A percentile compares a stretch with the other conserved stretches of the same genome.
These are phyloP conservation scores for Chloroceryle inda DNA, from an alignment of 2,797 vertebrate species.

Conservation along the genomic window DNA sequence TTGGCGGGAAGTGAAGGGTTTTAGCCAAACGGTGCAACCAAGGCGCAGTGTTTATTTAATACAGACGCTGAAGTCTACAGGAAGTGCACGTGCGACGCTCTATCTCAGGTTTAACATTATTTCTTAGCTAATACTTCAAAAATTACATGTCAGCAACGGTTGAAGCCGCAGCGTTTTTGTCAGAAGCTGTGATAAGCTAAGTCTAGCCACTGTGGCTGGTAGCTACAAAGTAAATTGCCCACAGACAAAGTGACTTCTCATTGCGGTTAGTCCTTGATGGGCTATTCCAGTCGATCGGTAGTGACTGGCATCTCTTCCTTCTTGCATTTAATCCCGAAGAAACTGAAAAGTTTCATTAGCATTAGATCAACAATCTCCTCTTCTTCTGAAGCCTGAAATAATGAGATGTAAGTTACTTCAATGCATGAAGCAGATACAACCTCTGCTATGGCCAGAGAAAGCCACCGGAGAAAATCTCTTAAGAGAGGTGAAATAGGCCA, in stretches of 20 bases:
- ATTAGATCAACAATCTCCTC: slow-evolving; percentile 93
- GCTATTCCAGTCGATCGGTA: background rate
- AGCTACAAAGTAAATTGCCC: background rate
- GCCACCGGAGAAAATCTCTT: background rate
- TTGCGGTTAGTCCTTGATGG: background rate
- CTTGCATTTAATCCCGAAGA: slow-evolving; percentile 89
- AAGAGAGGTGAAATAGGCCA: background rate
- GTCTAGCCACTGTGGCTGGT: background rate
- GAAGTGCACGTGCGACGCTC: background rate
- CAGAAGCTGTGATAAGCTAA: background rate
- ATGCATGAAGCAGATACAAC: no score
- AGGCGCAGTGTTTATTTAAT: background rate
- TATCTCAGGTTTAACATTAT: background rate
- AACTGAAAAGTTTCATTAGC: slow-evolving; percentile 90
- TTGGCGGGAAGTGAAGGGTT: fast-evolving
- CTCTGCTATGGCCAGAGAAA: background rate
- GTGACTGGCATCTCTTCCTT: slow-evolving; percentile 61
- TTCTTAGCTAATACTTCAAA: background rate
- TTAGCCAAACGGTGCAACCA: fast-evolving
- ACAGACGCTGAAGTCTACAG: background rate
- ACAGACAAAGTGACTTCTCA: background rate
- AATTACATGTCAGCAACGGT: background rate
- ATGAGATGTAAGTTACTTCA: fast-evolving
- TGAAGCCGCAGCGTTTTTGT: fast-evolving
- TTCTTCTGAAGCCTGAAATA: slow-evolving; percentile 90